Conservation (phyloP, 2,797 vertebrate genomes). For the Crypturellus tataupa region DNA sequence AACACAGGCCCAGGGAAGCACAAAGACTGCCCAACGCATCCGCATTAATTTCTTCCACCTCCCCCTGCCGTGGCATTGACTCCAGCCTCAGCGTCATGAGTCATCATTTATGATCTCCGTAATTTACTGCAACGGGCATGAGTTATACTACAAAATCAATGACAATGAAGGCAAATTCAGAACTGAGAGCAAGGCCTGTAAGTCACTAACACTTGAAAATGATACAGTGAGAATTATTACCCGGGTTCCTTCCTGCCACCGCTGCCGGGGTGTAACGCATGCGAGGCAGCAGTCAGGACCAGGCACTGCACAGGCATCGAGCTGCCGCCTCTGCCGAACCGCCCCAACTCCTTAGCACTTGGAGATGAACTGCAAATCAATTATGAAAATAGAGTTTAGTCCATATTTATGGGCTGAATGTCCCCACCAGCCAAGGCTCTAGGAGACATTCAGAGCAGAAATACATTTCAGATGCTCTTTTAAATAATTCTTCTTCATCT, state of each 20-base stretch:
- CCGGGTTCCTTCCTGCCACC: neutral
- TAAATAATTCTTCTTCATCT: slow-evolving; percentile 51
- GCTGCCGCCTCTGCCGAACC: slow-evolving; percentile 11
- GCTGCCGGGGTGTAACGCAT: neutral
- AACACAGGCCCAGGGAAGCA: slow-evolving; percentile 16
- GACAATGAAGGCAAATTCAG: slow-evolving; percentile 58
- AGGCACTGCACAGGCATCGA: slow-evolving; percentile 26
- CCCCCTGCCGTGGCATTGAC: slow-evolving; percentile 1
- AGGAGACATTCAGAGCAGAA: slow-evolving; percentile 57
- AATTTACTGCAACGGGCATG: slow-evolving; percentile 53
- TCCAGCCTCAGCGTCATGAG: slow-evolving; percentile 42
- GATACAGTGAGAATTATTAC: slow-evolving; percentile 54
- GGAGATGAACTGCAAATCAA: slow-evolving; percentile 74
- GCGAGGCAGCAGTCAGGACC: neutral
- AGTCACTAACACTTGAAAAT: slow-evolving; percentile 49
- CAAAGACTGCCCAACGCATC: neutral
- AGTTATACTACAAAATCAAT: slow-evolving; percentile 74
- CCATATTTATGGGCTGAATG: slow-evolving; percentile 63
- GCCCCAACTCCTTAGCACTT: slow-evolving; percentile 40
- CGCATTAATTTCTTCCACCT: slow-evolving; percentile 48
- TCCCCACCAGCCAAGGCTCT: slow-evolving; percentile 47
- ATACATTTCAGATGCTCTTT: slow-evolving; percentile 58
- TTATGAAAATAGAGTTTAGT: slow-evolving; percentile 68
- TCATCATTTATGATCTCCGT: slow-evolving; percentile 62
- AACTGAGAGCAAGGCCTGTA: slow-evolving; percentile 54